Evolutionary conservation across 1,140 invertebrate genomes (phyloP).

Genomic region (Zaprionus ornatus): DNA sequence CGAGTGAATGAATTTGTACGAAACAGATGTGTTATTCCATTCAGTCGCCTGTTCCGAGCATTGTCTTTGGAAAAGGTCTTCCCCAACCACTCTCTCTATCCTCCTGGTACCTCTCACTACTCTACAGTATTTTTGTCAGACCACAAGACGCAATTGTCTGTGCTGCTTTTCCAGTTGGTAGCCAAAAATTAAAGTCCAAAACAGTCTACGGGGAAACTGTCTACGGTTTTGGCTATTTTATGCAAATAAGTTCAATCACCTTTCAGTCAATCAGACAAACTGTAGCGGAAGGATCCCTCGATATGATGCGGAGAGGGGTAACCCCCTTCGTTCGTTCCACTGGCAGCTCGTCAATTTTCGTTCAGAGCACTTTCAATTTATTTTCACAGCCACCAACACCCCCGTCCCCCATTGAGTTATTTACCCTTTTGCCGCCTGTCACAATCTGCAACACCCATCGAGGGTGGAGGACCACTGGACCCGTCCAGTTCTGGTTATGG

Average conservation of each 20-base stretch:
- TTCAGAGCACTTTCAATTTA: constrained; percentile 75
- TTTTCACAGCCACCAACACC: constrained; percentile 39
- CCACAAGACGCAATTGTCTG: constrained; percentile 62
- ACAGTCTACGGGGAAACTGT: constrained; percentile 34
- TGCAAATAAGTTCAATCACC: constrained; percentile 78
- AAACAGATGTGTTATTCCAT: constrained; percentile 72
- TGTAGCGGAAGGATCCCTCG: constrained; percentile 40
- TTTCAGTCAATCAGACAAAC: constrained; percentile 61
- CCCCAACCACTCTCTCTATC: neutral
- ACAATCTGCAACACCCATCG: constrained; percentile 74
- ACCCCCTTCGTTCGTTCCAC: neutral
- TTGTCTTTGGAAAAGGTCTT: constrained; percentile 49
- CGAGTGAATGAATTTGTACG: constrained; percentile 65
- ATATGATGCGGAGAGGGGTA: neutral
- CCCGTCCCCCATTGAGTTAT: constrained; percentile 40
- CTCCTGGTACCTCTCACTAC: neutral
- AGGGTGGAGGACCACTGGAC: neutral
- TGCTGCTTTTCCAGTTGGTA: constrained; percentile 1
- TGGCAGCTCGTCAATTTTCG: constrained; percentile 72
- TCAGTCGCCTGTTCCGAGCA: neutral
- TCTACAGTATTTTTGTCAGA: constrained; percentile 54
- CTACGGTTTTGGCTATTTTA: constrained; percentile 56
- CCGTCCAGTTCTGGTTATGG: neutral
- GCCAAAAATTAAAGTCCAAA: constrained; percentile 50
- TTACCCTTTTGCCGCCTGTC: constrained; percentile 78